Base-by-base conservation (phyloP, 2,888 invertebrate genomes). In the Tenthredo amoena region DNA sequence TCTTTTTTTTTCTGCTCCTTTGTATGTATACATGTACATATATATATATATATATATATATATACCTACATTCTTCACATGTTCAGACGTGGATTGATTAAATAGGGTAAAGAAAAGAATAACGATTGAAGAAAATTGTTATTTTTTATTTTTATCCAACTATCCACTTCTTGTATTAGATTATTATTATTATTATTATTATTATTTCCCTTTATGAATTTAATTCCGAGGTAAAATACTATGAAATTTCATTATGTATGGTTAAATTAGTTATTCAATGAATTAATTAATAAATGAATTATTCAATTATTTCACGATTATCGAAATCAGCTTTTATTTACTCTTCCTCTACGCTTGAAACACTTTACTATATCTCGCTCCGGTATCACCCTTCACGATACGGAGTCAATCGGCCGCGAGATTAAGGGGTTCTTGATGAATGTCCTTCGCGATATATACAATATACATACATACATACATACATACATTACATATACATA, bases 341-440 rank as follows among this genome's bases (percentile, higher is more conserved):
- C 62, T 62, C 62, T 62, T 62, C 10, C 62, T 21, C 62, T 26
- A 9, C 5, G 26, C n/a, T 72, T 37, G 9, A 34, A n/a, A 72
- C 71, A 72, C 71, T 72, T 10, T 40, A 72, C 37, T 72, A 15
- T 76, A 76, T 47, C 62, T 62, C 74, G 43, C 6, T 12, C 26
- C 74, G 21, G 3, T 47, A 26, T 43, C 76, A 21, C 43, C 47
- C 76, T 26, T 21, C 26, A 21, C 43, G 47, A 43, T 43, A 47
- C n/a, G 5, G 15, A 21, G 21, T 43, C 26, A 76, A 47, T 47
- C 43, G 76, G 15, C 40, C 21, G 40, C 40, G 43, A 47, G 43
- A 40, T 76, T 47, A 76, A 76, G 76, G 76, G 76, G 47, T 76
- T 76, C 62, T 55, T 21, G 43, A 76, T 76, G 40, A 47, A 26